These are phyloP conservation scores for Planiliza haematocheilus DNA, from an alignment of 2,113 vertebrate genomes.

Conservation along the genomic window DNA sequence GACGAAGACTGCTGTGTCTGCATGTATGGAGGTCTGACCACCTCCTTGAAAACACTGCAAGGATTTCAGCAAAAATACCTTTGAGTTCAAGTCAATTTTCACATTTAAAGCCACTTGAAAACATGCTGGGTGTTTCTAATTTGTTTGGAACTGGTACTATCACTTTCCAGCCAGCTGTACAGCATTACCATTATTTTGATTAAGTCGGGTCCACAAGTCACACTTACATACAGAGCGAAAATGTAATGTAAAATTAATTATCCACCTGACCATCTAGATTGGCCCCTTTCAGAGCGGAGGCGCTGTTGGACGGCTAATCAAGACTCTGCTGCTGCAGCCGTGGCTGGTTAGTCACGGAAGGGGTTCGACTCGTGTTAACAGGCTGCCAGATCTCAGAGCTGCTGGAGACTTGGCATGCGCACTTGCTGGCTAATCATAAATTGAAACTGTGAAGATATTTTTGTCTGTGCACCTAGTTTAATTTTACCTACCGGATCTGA, in stretches of 20 bases:
- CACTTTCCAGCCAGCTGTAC: not conserved
- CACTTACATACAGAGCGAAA: not conserved
- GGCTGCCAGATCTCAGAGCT: slow-evolving; percentile 41
- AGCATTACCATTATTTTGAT: not conserved
- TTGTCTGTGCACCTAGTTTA: slow-evolving; percentile 5
- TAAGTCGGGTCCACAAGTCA: slow-evolving; percentile 6
- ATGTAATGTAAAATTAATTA: slow-evolving; percentile 1
- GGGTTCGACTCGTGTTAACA: slow-evolving; percentile 28
- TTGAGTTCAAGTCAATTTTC: slow-evolving; percentile 22
- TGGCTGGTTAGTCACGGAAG: slow-evolving; percentile 23
- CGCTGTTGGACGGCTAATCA: slow-evolving; percentile 36
- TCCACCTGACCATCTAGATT: slow-evolving; percentile 1
- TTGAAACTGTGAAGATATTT: slow-evolving; percentile 11
- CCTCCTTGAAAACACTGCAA: slow-evolving; percentile 11
- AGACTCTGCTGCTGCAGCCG: slow-evolving; percentile 5
- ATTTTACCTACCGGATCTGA: slow-evolving; percentile 2
- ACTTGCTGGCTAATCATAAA: not conserved
- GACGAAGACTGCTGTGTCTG: not conserved
- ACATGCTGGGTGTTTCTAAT: not conserved
- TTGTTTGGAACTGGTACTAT: not conserved
- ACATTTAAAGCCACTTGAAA: slow-evolving; percentile 14
- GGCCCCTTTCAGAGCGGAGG: slow-evolving; percentile 9
- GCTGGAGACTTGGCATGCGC: slow-evolving; percentile 36
- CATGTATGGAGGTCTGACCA: slow-evolving; percentile 18
- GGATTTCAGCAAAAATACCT: not conserved